Evolutionary conservation across 1,140 invertebrate species (phyloP), one percentile per base, ranked within the genome.

Genomic region (Dysdera silvatica): DNA sequence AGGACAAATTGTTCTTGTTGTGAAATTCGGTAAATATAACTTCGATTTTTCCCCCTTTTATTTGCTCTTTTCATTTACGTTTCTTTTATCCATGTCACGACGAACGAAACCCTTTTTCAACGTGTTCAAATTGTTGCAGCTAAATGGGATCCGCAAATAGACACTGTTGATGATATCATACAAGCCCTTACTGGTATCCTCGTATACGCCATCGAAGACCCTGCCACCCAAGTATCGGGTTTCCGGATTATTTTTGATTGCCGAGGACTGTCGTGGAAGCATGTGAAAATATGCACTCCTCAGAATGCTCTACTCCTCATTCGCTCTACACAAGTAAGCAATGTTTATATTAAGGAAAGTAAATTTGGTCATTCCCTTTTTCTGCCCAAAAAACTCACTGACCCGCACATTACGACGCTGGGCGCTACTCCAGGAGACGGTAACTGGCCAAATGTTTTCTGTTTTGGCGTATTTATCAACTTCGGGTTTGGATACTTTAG

Each of bases 11-110:
- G 61, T 63, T 4, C 5, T 49, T 10, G 5, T 63, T 29, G 29
- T 55, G 24, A 63, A 63, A 63, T 26, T 56, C 48, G 52, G 61
- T 63, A 37, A 63, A 53, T 20, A n/a, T n/a, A n/a, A n/a, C n/a
- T n/a, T n/a, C n/a, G n/a, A n/a, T n/a, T n/a, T n/a, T n/a, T n/a
- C n/a, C n/a, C n/a, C n/a, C n/a, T n/a, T n/a, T n/a, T n/a, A n/a
- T n/a, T n/a, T n/a, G n/a, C n/a, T n/a, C n/a, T n/a, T n/a, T n/a
- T n/a, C n/a, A n/a, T n/a, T n/a, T n/a, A n/a, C n/a, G n/a, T n/a
- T n/a, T n/a, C n/a, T n/a, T n/a, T n/a, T n/a, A n/a, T n/a, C n/a
- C n/a, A n/a, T n/a, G n/a, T n/a, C n/a, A n/a, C n/a, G n/a, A n/a
- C n/a, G n/a, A n/a, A n/a, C n/a, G n/a, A n/a, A n/a, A n/a, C n/a